phyloP scores from a whole-genome alignment of 2,113 vertebrate species.

The Falco punctatus region DNA sequence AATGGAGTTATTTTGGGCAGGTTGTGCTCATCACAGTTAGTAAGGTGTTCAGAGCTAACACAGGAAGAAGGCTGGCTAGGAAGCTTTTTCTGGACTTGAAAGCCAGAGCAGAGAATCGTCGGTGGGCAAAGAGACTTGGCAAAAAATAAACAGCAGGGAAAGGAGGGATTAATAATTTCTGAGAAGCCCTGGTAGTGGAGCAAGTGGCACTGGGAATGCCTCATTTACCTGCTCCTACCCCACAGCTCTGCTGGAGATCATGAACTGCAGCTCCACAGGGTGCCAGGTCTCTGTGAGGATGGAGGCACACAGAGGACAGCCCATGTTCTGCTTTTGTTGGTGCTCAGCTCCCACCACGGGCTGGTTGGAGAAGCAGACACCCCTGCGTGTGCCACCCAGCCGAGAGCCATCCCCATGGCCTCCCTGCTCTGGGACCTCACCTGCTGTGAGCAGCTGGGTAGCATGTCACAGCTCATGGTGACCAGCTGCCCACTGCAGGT shows the following conservation, averaged over 20 bases:
- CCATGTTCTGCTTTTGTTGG: not conserved
- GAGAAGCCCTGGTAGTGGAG: not conserved
- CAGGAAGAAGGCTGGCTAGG: not conserved
- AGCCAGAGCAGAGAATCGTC: not conserved
- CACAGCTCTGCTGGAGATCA: not conserved
- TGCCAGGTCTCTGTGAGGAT: not conserved
- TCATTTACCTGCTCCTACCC: not conserved
- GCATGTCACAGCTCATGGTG: not conserved
- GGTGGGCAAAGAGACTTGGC: not conserved
- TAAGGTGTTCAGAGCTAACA: constrained; percentile 15
- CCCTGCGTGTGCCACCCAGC: not conserved
- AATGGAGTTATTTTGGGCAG: not conserved
- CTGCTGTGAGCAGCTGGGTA: not conserved
- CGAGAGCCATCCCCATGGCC: not conserved
- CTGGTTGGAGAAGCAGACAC: not conserved
- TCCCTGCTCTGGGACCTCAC: not conserved
- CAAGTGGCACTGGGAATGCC: not conserved
- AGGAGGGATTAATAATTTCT: not conserved
- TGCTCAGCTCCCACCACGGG: not conserved
- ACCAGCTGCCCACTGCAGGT: not conserved
- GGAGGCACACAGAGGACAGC: not conserved
- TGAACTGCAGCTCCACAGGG: not conserved
- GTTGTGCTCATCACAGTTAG: constrained; percentile 22
- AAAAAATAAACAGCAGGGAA: not conserved
- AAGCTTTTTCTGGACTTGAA: constrained; percentile 29